phyloP scores from a whole-genome alignment of 2,888 invertebrate species.

The Acheta domesticus region DNA sequence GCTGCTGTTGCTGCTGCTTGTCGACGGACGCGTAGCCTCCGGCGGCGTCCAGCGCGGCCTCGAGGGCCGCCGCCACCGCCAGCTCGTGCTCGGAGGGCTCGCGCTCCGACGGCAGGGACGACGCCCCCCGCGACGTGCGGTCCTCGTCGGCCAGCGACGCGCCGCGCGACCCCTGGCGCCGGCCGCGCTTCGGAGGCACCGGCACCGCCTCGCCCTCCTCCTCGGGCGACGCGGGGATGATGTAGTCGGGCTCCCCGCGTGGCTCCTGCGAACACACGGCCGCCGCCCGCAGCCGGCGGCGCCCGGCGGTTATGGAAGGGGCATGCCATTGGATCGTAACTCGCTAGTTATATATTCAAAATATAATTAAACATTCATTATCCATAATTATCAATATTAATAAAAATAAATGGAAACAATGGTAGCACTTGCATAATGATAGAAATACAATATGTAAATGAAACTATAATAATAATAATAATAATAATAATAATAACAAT shows the following conservation, averaged over 20 bases:
- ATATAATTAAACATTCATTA: too few relatives aligned
- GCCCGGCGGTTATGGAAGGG: too few relatives aligned
- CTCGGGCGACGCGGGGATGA: slow-evolving; percentile 39
- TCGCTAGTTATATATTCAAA: too few relatives aligned
- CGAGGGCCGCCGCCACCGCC: slow-evolving; percentile 42
- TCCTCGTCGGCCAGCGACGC: slow-evolving; percentile 50
- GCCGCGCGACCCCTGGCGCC: slow-evolving; percentile 51
- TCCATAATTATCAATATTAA: too few relatives aligned
- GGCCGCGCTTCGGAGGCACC: slow-evolving; percentile 40
- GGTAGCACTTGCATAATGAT: too few relatives aligned
- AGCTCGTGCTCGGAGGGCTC: slow-evolving; percentile 45
- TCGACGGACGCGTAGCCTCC: slow-evolving; percentile 75
- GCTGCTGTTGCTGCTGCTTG: slow-evolving; percentile 48
- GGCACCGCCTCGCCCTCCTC: slow-evolving; percentile 39
- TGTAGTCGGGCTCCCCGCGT: slow-evolving; percentile 36
- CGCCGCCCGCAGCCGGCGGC: too few relatives aligned
- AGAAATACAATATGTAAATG: too few relatives aligned
- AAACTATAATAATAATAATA: too few relatives aligned
- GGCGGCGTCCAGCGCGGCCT: slow-evolving; percentile 30
- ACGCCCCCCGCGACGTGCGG: slow-evolving; percentile 67
- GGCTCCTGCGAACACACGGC: slow-evolving; percentile 26
- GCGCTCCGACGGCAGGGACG: slow-evolving; percentile 57
- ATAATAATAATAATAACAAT: too few relatives aligned
- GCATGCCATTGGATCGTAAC: too few relatives aligned
- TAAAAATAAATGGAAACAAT: too few relatives aligned